phyloP scores from a whole-genome alignment of 2,113 vertebrate species.

The Pterocles gutturalis region DNA sequence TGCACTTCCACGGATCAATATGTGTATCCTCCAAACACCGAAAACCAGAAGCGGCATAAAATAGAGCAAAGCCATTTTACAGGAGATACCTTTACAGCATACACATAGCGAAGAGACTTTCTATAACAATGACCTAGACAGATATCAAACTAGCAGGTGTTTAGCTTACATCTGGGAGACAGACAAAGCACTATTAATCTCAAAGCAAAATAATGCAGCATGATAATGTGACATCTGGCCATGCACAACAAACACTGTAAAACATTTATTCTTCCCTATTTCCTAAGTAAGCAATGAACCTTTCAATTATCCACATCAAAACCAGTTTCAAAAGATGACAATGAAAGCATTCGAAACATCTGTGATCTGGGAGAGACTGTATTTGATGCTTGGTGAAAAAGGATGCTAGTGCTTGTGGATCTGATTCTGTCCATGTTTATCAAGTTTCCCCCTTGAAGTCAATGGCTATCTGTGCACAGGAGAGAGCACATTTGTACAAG shows the following conservation, averaged over 20 bases:
- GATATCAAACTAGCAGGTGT: conserved; percentile 33
- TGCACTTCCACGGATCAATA: neutral
- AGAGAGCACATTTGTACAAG: neutral
- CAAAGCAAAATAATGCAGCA: neutral
- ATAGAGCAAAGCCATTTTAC: neutral
- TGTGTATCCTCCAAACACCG: accelerated
- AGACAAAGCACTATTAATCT: conserved; percentile 57
- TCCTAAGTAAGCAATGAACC: neutral
- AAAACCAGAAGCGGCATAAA: neutral
- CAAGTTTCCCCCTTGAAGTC: neutral
- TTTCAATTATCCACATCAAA: conserved; percentile 23
- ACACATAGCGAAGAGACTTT: neutral
- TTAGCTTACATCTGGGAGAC: conserved; percentile 18
- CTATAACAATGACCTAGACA: conserved; percentile 22
- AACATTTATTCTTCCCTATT: conserved; percentile 16
- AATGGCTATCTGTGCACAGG: neutral
- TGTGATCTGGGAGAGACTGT: neutral
- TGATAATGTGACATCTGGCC: conserved; percentile 40
- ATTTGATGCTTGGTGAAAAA: neutral
- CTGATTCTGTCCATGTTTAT: conserved; percentile 25
- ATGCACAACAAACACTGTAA: neutral
- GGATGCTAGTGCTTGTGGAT: neutral
- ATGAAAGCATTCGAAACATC: neutral
- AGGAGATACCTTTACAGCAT: neutral
- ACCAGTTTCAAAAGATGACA: neutral